These are phyloP conservation scores for Aplodontia rufa DNA, from an alignment of 2,113 vertebrate species.

Conservation along the genomic window DNA sequence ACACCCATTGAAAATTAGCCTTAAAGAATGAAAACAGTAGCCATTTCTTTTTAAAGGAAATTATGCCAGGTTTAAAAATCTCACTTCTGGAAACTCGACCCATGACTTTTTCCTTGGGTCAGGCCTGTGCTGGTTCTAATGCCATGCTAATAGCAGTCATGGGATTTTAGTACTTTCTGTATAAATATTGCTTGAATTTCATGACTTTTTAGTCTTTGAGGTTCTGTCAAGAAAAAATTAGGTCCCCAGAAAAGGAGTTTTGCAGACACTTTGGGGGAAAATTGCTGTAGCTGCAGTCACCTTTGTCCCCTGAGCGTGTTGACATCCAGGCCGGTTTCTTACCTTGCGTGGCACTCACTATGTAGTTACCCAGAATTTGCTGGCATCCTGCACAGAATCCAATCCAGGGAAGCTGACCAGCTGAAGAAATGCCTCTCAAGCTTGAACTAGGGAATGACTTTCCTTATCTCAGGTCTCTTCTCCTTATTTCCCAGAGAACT, in stretches of 20 bases:
- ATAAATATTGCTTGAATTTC: neutral
- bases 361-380: neutral
- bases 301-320: neutral
- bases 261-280: neutral
- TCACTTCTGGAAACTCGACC: neutral
- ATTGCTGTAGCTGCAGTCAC: neutral
- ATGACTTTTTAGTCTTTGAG: neutral
- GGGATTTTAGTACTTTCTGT: neutral
- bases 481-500: neutral
- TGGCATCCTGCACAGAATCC: neutral
- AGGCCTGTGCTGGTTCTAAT: neutral
- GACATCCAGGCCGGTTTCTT: neutral
- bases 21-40: neutral
- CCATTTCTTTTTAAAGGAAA: neutral
- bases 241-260: neutral
- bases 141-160: neutral
- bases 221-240: neutral
- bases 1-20: neutral
- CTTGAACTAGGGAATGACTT: neutral
- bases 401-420: neutral
- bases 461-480: neutral
- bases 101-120: neutral
- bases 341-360: neutral
- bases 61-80: neutral
- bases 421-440: neutral